These are phyloP conservation scores for Scelioninae gen. 1 DNA, from an alignment of 2,888 invertebrate genomes.

Conservation along the genomic window DNA sequence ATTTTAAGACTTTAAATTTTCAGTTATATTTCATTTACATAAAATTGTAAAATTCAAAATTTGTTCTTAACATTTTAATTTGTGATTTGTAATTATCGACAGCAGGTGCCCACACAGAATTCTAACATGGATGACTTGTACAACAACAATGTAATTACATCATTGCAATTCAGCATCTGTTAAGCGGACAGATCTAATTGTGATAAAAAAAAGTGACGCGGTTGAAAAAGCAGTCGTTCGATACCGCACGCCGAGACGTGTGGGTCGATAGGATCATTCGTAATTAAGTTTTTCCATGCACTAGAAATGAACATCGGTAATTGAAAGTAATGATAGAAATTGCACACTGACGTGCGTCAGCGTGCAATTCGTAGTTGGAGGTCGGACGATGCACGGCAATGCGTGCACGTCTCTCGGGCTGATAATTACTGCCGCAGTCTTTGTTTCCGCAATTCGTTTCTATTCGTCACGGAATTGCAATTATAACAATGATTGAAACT, in stretches of 20 bases:
- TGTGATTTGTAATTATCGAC: too few species aligned
- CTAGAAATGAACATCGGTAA: slow-evolving; percentile 64
- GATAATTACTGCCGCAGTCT: slow-evolving; percentile 58
- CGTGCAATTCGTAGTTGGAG: slow-evolving; percentile 52
- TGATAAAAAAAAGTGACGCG: slow-evolving; percentile 33
- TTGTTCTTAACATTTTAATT: too few species aligned
- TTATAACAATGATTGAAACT: slow-evolving; percentile 41
- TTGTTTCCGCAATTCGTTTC: slow-evolving; percentile 60
- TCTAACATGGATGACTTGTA: slow-evolving; percentile 1
- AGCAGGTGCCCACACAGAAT: too few species aligned
- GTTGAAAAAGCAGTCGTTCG: slow-evolving; percentile 43
- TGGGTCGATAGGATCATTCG: slow-evolving; percentile 59
- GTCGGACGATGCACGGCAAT: slow-evolving; percentile 56
- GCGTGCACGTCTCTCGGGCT: slow-evolving; percentile 47
- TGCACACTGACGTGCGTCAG: slow-evolving; percentile 55
- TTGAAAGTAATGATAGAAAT: slow-evolving; percentile 71
- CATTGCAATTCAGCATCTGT: slow-evolving; percentile 24
- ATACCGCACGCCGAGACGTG: slow-evolving; percentile 41
- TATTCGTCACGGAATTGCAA: slow-evolving; percentile 48
- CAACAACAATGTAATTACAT: slow-evolving; percentile 43
- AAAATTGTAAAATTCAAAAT: too few species aligned
- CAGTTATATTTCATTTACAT: too few species aligned
- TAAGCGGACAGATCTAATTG: slow-evolving; percentile 44
- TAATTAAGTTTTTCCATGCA: slow-evolving; percentile 66
- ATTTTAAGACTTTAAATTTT: too few species aligned